phyloP scores from a whole-genome alignment of 2,113 vertebrate species.

The Cyanistes caeruleus region DNA sequence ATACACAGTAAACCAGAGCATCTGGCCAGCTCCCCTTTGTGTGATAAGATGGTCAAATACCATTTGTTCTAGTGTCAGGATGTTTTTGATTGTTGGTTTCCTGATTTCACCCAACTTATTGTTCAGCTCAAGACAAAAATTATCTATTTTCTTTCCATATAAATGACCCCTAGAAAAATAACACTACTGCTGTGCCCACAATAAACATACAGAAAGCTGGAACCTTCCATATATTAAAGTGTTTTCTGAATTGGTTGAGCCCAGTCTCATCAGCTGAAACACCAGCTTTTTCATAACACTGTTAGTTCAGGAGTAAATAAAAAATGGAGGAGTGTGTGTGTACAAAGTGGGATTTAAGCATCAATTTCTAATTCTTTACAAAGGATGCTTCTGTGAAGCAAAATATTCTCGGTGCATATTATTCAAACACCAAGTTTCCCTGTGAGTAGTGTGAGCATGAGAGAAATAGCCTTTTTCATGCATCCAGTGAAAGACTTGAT shows the following conservation, averaged over 20 bases:
- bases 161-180: not conserved
- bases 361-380: not conserved
- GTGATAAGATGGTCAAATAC: not conserved
- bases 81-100: not conserved
- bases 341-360: not conserved
- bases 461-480: not conserved
- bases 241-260: not conserved
- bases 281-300: not conserved
- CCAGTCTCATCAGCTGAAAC: not conserved
- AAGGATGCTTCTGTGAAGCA: not conserved
- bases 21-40: not conserved
- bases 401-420: not conserved
- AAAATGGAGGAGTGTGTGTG: not conserved
- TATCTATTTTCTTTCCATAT: not conserved
- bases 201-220: not conserved
- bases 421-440: accelerated
- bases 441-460: not conserved
- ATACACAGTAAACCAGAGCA: not conserved
- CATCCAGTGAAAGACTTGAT: accelerated
- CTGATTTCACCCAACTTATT: not conserved
- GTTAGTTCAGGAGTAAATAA: not conserved
- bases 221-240: not conserved
- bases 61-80: not conserved
- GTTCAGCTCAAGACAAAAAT: not conserved
- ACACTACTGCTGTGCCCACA: not conserved